phyloP scores from a whole-genome alignment of 2,797 vertebrate genomes.

The Rachycentron canadum region DNA sequence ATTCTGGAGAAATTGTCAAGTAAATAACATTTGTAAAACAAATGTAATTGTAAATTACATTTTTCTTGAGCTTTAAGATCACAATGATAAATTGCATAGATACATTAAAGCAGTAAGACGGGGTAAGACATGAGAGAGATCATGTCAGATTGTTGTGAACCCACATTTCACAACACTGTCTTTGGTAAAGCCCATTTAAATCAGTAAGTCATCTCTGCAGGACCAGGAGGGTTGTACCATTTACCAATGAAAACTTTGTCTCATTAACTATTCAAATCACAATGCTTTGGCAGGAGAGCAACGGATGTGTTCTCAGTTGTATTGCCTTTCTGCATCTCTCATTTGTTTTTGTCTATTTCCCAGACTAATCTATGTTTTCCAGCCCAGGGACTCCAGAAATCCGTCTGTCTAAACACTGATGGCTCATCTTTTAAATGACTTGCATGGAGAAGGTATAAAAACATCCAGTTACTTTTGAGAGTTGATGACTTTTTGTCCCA shows the following conservation, averaged over 20 bases:
- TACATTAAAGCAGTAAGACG: neutral
- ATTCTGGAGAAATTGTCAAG: no score
- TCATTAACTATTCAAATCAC: slow-evolving; percentile 57
- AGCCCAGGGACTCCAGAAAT: slow-evolving; percentile 33
- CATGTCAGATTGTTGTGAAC: neutral
- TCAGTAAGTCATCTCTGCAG: slow-evolving; percentile 6
- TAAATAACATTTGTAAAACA: no score
- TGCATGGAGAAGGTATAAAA: slow-evolving; percentile 33
- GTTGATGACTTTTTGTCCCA: slow-evolving; percentile 40
- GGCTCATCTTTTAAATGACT: slow-evolving; percentile 41
- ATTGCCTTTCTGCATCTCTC: slow-evolving; percentile 50
- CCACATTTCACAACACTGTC: neutral
- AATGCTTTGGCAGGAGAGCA: slow-evolving; percentile 25
- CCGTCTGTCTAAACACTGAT: slow-evolving; percentile 33
- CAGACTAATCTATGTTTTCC: slow-evolving; percentile 56
- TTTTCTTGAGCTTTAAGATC: neutral
- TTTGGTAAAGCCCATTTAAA: neutral
- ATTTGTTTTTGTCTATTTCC: slow-evolving; percentile 58
- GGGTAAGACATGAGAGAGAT: neutral
- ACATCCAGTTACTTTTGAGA: slow-evolving; percentile 12
- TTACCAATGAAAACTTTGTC: slow-evolving; percentile 30
- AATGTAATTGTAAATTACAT: no score
- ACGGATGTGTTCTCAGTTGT: slow-evolving; percentile 10
- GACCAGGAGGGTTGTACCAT: neutral
- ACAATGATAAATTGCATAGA: neutral